Evolutionary conservation across 2,888 invertebrate species (phyloP).

Genomic region (Agelastica alni): DNA sequence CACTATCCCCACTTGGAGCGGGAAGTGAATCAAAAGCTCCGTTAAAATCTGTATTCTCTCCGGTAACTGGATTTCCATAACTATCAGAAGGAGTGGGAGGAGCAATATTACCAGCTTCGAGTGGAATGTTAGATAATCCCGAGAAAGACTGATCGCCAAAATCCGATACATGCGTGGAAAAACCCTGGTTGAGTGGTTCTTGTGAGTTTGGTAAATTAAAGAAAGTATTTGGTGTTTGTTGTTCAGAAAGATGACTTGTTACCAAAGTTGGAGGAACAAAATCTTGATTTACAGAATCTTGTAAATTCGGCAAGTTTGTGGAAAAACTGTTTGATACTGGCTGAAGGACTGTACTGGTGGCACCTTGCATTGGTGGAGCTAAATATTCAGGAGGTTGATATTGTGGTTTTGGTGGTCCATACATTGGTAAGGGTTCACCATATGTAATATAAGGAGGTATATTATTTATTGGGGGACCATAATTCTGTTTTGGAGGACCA

Average conservation of each 20-base stretch:
- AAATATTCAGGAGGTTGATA: slow-evolving; percentile 10
- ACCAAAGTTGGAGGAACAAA: slow-evolving; percentile 23
- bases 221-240: background rate
- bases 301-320: too few relatives aligned
- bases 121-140: slow-evolving; percentile 22
- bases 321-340: slow-evolving; percentile 19
- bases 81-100: slow-evolving; percentile 51
- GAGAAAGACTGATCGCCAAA: slow-evolving; percentile 7
- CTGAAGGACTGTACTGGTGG: slow-evolving; percentile 25
- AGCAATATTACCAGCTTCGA: slow-evolving; percentile 15
- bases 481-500: too few relatives aligned
- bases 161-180: background rate
- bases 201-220: background rate
- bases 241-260: background rate
- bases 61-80: slow-evolving; percentile 53
- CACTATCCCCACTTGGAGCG: slow-evolving; percentile 39
- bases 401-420: slow-evolving; percentile 16
- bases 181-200: background rate
- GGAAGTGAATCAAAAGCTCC: slow-evolving; percentile 44
- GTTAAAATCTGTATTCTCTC: slow-evolving; percentile 45
- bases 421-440: slow-evolving; percentile 34
- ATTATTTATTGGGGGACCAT: slow-evolving; percentile 38
- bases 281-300: background rate
- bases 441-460: too few relatives aligned
- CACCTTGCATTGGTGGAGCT: slow-evolving; percentile 5